These are phyloP conservation scores for Molothrus aeneus DNA, from an alignment of 2,797 vertebrate genomes.

Conservation along the genomic window DNA sequence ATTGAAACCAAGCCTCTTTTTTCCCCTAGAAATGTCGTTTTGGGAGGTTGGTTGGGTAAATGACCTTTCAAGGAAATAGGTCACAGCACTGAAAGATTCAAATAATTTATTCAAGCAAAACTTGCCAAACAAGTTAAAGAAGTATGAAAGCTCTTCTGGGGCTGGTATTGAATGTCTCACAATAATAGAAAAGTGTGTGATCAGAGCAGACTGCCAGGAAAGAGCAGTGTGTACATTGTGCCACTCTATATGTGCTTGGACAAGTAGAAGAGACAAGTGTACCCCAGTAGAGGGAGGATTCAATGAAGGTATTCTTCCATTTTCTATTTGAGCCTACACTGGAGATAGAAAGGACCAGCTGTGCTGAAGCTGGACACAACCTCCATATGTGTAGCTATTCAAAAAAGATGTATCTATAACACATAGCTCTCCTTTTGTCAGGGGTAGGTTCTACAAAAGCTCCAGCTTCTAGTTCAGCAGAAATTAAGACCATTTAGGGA, in stretches of 20 bases:
- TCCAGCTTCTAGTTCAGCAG: not conserved
- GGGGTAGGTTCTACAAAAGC: not conserved
- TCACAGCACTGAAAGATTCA: not conserved
- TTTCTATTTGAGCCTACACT: not conserved
- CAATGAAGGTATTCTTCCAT: not conserved
- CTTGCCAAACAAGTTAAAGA: not conserved
- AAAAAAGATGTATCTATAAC: not conserved
- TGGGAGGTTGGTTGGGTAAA: not conserved
- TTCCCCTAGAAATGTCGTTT: not conserved
- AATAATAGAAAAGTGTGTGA: not conserved
- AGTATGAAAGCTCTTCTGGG: not conserved
- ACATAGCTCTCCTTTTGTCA: not conserved
- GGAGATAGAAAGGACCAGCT: not conserved
- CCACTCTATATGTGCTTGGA: not conserved
- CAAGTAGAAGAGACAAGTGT: not conserved
- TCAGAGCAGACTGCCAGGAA: not conserved
- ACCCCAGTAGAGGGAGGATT: not conserved
- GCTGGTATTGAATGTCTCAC: not conserved
- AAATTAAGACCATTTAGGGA: not conserved
- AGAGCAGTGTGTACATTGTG: not conserved
- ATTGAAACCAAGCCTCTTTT: not conserved
- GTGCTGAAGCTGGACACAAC: not conserved
- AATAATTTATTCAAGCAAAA: not conserved
- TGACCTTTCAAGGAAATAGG: not conserved
- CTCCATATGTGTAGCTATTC: not conserved